Percentiles rank a stretch among this genome's conserved stretches.
Evolutionary conservation across 2,113 vertebrate species (phyloP).

Genomic region (Oxyura jamaicensis): DNA sequence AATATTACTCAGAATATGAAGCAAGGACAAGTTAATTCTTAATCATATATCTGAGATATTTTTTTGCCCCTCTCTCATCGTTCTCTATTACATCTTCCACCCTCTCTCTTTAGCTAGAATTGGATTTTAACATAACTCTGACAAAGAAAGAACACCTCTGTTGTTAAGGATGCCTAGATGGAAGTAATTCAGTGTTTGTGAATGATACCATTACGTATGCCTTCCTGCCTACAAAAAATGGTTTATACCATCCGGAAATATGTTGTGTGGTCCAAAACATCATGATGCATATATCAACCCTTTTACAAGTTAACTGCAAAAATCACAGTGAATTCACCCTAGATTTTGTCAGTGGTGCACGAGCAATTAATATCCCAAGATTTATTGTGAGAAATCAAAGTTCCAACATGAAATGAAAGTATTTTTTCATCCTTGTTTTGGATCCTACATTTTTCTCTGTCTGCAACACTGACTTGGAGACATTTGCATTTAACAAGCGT

Average conservation of each 20-base stretch:
- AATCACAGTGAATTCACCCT: background rate
- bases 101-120: background rate
- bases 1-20: fast-evolving
- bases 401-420: background rate
- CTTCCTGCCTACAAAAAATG: background rate
- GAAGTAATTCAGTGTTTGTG: background rate
- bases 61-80: background rate
- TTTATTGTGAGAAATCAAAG: background rate
- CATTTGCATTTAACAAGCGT: background rate
- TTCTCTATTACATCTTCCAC: fast-evolving
- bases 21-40: background rate
- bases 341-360: background rate
- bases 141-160: background rate
- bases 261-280: background rate
- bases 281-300: background rate
- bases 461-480: background rate
- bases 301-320: background rate
- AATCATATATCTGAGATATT: fast-evolving
- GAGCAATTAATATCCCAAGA: background rate
- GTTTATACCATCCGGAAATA: background rate
- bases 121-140: background rate
- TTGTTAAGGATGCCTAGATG: background rate
- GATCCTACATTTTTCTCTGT: background rate
- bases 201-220: background rate
- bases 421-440: background rate